phyloP scores from a whole-genome alignment of 2,113 vertebrate species.

The Numenius arquata region DNA sequence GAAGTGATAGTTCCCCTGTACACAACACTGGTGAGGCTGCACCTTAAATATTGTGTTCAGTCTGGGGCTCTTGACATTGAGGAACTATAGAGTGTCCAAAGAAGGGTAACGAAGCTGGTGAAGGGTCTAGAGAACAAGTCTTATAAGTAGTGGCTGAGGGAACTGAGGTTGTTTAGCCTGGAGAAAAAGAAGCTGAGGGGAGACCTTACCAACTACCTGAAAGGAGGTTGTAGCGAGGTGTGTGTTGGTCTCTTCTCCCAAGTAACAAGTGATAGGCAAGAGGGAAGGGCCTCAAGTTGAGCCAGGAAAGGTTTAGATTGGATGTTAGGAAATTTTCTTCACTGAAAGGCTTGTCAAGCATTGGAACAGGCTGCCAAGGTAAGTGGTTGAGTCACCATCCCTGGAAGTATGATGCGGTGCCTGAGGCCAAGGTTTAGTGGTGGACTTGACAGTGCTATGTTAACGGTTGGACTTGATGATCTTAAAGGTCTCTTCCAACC shows the following conservation, averaged over 20 bases:
- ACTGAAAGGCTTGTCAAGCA: not conserved
- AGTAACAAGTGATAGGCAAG: too few species aligned
- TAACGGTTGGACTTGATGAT: not conserved
- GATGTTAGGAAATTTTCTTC: too few species aligned
- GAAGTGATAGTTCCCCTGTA: not conserved
- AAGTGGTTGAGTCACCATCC: not conserved
- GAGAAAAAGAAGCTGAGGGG: not conserved
- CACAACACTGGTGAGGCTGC: not conserved
- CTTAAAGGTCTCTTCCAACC: not conserved
- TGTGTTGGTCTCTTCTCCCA: not conserved
- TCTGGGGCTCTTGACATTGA: not conserved
- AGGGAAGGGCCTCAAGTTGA: too few species aligned
- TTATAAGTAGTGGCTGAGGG: not conserved
- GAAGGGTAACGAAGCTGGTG: not conserved
- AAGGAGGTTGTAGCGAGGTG: too few species aligned
- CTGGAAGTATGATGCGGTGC: not conserved
- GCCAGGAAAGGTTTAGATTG: too few species aligned
- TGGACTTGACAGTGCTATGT: not conserved
- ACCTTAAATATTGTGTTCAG: not conserved
- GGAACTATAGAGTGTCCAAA: not conserved
- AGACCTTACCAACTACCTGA: not conserved
- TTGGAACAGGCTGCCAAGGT: not conserved
- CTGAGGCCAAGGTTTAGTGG: not conserved
- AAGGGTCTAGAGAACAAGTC: not conserved
- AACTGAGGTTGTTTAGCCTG: not conserved